Base-by-base conservation (phyloP, 2,888 invertebrate species). In the Myopa testacea region DNA sequence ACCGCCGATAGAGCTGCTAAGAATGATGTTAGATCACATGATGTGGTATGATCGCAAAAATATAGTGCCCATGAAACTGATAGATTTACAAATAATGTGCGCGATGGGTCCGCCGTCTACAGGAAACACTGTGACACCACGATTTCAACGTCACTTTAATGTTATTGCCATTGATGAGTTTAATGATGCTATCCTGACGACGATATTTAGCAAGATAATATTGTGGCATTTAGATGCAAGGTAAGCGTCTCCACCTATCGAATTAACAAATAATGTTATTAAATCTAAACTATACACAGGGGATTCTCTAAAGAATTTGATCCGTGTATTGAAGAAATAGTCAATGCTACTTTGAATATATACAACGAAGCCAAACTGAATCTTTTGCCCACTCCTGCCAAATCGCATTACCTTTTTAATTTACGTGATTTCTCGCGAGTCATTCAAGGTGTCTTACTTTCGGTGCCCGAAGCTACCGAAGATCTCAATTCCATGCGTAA, bases 181-280 rank as follows among this genome's bases (percentile, higher is more conserved):
- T 86, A 93, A 94, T 81, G 96, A 98, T 83, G 92, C 93, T 0
- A 95, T 95, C 1, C 92, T 98, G 90, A 92, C 91, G 26, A 93
- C 94, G 16, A 98, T 98, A 80, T 98, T 97, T 85, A 94, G 95
- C 78, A 94, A 94, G 87, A 98, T 98, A 81, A 93, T 98, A 90
- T 90, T 96, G 50, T 98, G 98, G 98, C 98, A 98, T 91, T 93
- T 98, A 84, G 96, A 97, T 85, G 95, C 96, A n/a, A 94, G 95
- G 97, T 93, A 85, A 83, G 83, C 72, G 19, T 12, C 19, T 37
- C n/a, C 1, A 6, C 10, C 63, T 7, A 60, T 19, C 26, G 34
- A 12, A 65, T 2, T 37, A 10, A 65, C 5, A 37, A 37, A 26
- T n/a, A n/a, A 63, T 10, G 12, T 19, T 6, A 63, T 38, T 37